phyloP scores from a whole-genome alignment of 2,888 invertebrate species.

The Agrochola circellaris region DNA sequence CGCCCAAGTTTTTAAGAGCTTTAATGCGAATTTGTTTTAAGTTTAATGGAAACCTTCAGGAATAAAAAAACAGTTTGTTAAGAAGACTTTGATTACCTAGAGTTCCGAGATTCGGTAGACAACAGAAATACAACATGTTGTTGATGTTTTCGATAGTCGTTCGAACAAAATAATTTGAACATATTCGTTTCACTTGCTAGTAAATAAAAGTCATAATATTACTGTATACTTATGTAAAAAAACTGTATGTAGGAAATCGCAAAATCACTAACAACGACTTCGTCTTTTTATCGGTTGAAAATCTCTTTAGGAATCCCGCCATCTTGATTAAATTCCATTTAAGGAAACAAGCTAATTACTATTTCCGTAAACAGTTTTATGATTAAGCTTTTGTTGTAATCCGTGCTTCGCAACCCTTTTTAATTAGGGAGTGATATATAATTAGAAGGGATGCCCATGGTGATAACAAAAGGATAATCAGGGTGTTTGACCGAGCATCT shows the following conservation, averaged over 20 bases:
- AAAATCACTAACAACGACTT: background rate
- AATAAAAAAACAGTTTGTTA: constrained; percentile 11
- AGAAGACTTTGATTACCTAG: constrained; percentile 1
- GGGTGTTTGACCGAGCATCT: constrained; percentile 50
- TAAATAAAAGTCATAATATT: too few relatives aligned
- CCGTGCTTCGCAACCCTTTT: constrained; percentile 68
- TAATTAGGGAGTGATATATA: constrained; percentile 70
- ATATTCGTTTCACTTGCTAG: background rate
- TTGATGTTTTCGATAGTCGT: too few relatives aligned
- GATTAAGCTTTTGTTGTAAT: constrained; percentile 68
- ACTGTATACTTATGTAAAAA: background rate
- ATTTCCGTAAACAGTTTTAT: constrained; percentile 74
- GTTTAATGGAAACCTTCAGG: constrained; percentile 27
- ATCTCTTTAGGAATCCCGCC: background rate
- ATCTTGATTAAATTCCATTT: constrained; percentile 47
- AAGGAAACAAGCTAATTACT: constrained; percentile 69
- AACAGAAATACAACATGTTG: background rate
- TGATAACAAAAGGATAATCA: constrained; percentile 58
- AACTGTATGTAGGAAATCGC: background rate
- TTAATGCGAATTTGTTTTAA: constrained; percentile 51
- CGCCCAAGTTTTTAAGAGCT: constrained; percentile 53
- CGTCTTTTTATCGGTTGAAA: background rate
- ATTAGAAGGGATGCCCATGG: constrained; percentile 61
- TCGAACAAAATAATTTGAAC: background rate
- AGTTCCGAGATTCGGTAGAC: background rate